Percentiles rank a stretch among this genome's conserved stretches.
phyloP scores from a whole-genome alignment of 2,113 vertebrate species.

The Hemichromis elongatus region DNA sequence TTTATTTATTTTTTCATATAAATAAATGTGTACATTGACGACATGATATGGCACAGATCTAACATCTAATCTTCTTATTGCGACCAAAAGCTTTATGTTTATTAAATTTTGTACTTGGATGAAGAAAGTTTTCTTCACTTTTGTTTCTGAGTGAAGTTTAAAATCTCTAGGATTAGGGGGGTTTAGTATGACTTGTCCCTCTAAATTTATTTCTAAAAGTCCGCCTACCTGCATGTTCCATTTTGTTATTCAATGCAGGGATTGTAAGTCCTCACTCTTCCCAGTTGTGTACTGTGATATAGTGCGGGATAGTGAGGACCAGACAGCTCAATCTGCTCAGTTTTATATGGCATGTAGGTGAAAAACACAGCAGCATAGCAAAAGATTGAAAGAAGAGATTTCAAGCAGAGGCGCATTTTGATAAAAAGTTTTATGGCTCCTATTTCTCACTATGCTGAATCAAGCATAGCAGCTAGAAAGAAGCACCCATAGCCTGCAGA shows the following conservation, averaged over 20 bases:
- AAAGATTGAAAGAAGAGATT: neutral
- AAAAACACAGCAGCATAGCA: neutral
- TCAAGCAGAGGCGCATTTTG: neutral
- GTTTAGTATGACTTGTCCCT: neutral
- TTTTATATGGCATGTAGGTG: neutral
- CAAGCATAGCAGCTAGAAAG: neutral
- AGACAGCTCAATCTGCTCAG: constrained; percentile 21
- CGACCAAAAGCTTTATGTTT: neutral
- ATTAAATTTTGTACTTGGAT: neutral
- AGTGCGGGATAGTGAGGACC: neutral
- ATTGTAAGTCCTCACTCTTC: neutral
- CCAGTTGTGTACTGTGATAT: neutral
- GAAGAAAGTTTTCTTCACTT: neutral
- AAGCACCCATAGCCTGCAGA: neutral
- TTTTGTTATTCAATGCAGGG: neutral
- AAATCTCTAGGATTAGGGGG: neutral
- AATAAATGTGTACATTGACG: neutral
- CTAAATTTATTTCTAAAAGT: neutral
- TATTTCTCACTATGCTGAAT: neutral
- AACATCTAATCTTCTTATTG: neutral
- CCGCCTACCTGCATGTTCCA: neutral
- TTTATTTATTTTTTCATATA: neutral
- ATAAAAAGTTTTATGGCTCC: constrained; percentile 1
- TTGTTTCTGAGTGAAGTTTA: neutral
- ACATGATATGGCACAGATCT: neutral